phyloP scores from a whole-genome alignment of 2,888 invertebrate genomes.

The Cheilosia grossa region DNA sequence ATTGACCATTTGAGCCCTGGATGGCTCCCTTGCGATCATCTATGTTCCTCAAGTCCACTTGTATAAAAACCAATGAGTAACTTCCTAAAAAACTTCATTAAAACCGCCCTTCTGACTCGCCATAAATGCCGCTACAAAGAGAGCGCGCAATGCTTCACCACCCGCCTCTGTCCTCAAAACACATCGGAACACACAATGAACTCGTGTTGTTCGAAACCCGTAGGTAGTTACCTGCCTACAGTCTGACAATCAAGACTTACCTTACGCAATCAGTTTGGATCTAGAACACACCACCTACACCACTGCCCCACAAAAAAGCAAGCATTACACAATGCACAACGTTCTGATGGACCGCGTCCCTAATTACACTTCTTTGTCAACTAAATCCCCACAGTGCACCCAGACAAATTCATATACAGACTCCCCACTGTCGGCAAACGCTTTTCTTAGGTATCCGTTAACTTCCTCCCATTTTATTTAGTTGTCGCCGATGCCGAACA shows the following conservation, averaged over 20 bases:
- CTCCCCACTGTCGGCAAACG: constrained; percentile 16
- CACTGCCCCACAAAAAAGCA: background rate
- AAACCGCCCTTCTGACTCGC: no score
- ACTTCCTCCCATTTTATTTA: constrained; percentile 24
- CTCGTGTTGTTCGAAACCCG: background rate
- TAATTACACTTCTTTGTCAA: constrained; percentile 1
- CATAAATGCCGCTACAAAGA: no score
- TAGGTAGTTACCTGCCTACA: background rate
- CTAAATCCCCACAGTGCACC: background rate
- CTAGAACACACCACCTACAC: constrained; percentile 1
- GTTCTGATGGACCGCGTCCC: constrained; percentile 3
- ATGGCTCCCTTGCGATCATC: no score
- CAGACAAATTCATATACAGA: background rate
- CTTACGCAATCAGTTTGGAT: background rate
- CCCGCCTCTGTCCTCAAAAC: background rate
- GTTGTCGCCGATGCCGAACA: constrained; percentile 28
- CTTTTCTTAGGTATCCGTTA: constrained; percentile 3
- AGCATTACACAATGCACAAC: constrained; percentile 1
- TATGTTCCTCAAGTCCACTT: no score
- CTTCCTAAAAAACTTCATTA: no score
- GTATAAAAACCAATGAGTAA: no score
- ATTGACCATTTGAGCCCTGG: no score
- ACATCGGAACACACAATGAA: background rate
- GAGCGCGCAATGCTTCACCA: background rate
- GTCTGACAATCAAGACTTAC: background rate